These are phyloP conservation scores for Tadarida brasiliensis DNA, from an alignment of 2,797 vertebrate genomes.

Conservation along the genomic window DNA sequence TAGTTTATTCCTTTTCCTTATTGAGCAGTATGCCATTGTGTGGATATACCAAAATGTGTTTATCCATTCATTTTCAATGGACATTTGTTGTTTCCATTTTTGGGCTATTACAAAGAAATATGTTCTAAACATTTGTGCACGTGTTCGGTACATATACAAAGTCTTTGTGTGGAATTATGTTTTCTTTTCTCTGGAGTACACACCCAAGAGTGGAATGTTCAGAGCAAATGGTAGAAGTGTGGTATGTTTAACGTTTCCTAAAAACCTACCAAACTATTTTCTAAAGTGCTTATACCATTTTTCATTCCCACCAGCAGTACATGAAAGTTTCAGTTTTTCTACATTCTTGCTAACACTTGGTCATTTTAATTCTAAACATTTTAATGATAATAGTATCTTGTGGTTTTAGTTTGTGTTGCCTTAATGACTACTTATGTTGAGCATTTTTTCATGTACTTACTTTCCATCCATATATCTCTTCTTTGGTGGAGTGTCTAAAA, in stretches of 20 bases:
- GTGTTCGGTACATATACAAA: background rate
- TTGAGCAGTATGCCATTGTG: background rate
- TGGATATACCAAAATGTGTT: background rate
- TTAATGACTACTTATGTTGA: background rate
- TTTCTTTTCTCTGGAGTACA: background rate
- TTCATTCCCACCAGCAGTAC: background rate
- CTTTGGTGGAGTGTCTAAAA: background rate
- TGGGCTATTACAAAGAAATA: background rate
- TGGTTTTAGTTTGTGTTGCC: background rate
- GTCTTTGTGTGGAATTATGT: background rate
- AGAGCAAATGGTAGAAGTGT: background rate
- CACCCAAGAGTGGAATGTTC: background rate
- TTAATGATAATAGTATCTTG: background rate
- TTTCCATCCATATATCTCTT: background rate
- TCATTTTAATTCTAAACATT: slow-evolving; percentile 36
- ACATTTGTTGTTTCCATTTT: background rate
- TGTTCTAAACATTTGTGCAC: background rate
- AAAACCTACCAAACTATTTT: background rate
- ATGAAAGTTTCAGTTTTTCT: background rate
- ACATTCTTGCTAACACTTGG: background rate
- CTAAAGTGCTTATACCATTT: background rate
- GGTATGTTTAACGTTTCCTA: background rate
- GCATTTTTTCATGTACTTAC: background rate
- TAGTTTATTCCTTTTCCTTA: background rate
- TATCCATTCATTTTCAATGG: background rate